A percentile compares a stretch with the other conserved stretches of the same genome.
Evolutionary conservation across 2,888 invertebrate genomes (phyloP).

Genomic region (Stenichneumon culpator): DNA sequence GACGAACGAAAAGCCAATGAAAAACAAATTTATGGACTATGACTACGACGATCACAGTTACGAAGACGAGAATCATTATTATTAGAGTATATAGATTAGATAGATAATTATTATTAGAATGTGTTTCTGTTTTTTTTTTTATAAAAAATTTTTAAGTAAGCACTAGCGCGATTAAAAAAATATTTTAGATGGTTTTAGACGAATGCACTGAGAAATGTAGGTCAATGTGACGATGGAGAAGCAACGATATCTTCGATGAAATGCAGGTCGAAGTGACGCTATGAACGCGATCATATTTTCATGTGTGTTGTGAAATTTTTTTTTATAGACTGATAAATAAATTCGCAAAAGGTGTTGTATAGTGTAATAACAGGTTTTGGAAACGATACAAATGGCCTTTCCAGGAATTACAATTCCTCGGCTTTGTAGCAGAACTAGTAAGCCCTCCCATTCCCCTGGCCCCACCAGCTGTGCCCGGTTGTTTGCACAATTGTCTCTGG

Average conservation of each 20-base stretch:
- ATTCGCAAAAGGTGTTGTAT: slow-evolving; percentile 20
- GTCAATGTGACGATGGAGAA: not conserved
- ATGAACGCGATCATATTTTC: slow-evolving; percentile 23
- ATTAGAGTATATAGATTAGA: not conserved
- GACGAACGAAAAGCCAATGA: not conserved
- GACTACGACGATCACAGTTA: slow-evolving; percentile 16
- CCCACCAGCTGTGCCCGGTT: slow-evolving; percentile 50
- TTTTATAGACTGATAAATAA: slow-evolving; percentile 27
- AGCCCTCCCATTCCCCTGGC: not conserved
- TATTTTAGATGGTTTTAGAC: not conserved
- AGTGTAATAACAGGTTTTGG: slow-evolving; percentile 5
- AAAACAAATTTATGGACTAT: not conserved
- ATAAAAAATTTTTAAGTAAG: not conserved
- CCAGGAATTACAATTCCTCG: slow-evolving; percentile 32
- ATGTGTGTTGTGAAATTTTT: not conserved
- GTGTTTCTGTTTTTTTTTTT: slow-evolving; percentile 3
- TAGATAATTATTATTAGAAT: too few species aligned
- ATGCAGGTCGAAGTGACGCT: not conserved
- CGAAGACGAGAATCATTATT: slow-evolving; percentile 11
- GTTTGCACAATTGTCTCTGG: slow-evolving; percentile 78
- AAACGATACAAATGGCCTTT: slow-evolving; percentile 28
- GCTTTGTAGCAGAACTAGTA: slow-evolving; percentile 48
- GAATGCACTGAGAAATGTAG: not conserved
- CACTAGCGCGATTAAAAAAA: not conserved
- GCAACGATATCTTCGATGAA: not conserved